Percentiles rank a stretch among this genome's conserved stretches.
phyloP scores from a whole-genome alignment of 2,888 invertebrate species.

The Electrophaes corylata region DNA sequence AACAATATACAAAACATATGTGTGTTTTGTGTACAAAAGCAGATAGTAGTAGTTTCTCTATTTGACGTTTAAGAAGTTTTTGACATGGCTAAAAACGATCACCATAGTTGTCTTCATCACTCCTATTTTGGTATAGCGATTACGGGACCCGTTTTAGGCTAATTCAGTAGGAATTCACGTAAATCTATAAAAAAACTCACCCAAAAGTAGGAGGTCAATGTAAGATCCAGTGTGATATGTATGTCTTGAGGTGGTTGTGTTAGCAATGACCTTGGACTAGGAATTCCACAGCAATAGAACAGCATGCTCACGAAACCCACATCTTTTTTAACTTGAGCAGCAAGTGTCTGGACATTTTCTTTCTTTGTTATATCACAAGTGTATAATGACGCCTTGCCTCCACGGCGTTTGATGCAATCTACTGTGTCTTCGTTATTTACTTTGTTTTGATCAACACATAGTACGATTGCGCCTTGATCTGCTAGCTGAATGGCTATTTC shows the following conservation, averaged over 20 bases:
- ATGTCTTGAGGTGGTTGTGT: slow-evolving; percentile 80
- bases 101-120: no score
- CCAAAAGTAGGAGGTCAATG: slow-evolving; percentile 86
- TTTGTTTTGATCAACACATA: slow-evolving; percentile 87
- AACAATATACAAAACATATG: no score
- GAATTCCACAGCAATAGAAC: slow-evolving; percentile 86
- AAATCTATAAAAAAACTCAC: slow-evolving; percentile 56
- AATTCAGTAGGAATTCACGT: background rate
- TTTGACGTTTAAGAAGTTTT: no score
- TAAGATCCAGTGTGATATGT: slow-evolving; percentile 82
- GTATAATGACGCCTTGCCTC: slow-evolving; percentile 78
- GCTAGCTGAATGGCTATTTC: slow-evolving; percentile 86
- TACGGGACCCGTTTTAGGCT: no score
- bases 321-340: slow-evolving; percentile 74
- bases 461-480: slow-evolving; percentile 82
- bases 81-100: no score
- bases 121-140: no score
- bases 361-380: slow-evolving; percentile 84
- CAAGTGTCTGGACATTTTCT: slow-evolving; percentile 74
- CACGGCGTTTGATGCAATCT: slow-evolving; percentile 69
- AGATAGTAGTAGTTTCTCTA: no score
- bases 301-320: slow-evolving; percentile 85
- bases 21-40: no score
- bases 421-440: slow-evolving; percentile 77
- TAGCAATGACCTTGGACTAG: slow-evolving; percentile 83